Evolutionary conservation across 2,888 invertebrate species (phyloP).

Genomic region (Dichetophora obliterata): DNA sequence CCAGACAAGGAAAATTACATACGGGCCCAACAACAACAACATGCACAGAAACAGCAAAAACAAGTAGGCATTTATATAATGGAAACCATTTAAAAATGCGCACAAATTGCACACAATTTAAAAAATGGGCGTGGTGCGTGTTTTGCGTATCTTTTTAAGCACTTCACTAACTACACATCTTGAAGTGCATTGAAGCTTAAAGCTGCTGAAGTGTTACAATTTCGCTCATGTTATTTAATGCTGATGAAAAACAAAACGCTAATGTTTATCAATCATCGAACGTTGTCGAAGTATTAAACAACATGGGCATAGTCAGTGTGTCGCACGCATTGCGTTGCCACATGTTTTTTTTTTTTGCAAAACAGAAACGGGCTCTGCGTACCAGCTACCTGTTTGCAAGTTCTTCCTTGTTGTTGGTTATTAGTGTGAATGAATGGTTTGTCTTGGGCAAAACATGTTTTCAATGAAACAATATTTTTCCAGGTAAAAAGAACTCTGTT

Average conservation of each 20-base stretch:
- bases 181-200: constrained; percentile 33
- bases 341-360: no score
- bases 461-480: no score
- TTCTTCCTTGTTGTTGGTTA: constrained; percentile 1
- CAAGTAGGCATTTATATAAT: no score
- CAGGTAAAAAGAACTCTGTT: no score
- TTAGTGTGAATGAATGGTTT: constrained; percentile 5
- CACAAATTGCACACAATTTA: no score
- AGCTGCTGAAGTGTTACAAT: constrained; percentile 36
- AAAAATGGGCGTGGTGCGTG: no score
- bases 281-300: constrained; percentile 21
- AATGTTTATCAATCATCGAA: neutral
- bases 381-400: no score
- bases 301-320: no score
- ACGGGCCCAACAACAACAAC: no score
- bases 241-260: neutral
- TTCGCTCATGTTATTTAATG: constrained; percentile 9
- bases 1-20: no score
- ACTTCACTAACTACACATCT: neutral
- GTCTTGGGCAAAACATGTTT: no score
- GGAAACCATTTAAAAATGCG: no score
- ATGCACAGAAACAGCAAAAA: neutral
- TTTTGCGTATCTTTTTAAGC: neutral
- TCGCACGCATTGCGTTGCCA: constrained; percentile 35
- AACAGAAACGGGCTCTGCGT: constrained; percentile 26